phyloP scores from a whole-genome alignment of 2,113 vertebrate genomes.

The Ceyx margarethae region DNA sequence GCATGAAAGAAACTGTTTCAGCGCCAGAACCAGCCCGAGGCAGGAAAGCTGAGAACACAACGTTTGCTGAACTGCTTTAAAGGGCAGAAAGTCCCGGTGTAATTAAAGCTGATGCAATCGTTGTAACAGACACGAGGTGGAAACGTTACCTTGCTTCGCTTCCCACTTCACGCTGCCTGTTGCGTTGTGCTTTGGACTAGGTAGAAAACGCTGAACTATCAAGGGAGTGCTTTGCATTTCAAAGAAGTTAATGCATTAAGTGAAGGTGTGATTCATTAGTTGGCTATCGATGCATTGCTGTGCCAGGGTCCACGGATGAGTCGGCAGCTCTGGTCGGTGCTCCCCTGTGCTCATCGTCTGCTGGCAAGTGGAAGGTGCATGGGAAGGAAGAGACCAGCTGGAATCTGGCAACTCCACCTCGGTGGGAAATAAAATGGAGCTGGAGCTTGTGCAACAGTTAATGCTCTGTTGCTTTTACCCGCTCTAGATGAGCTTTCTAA shows the following conservation, averaged over 20 bases:
- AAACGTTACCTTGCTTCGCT: conserved; percentile 20
- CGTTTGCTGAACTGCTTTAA: background rate
- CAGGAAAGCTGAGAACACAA: background rate
- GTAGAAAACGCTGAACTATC: conserved; percentile 16
- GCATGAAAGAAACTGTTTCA: conserved; percentile 13
- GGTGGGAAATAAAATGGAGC: background rate
- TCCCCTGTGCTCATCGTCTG: background rate
- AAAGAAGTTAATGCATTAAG: conserved; percentile 28
- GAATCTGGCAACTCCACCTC: background rate
- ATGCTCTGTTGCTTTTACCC: background rate
- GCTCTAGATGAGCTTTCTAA: background rate
- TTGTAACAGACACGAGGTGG: conserved; percentile 39
- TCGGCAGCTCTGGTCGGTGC: accelerated
- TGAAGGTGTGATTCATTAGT: background rate
- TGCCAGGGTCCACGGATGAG: background rate
- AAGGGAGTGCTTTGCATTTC: conserved; percentile 36
- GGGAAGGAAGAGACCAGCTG: background rate
- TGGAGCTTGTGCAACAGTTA: background rate
- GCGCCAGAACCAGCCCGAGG: background rate
- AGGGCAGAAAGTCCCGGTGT: conserved; percentile 42
- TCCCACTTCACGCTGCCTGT: background rate
- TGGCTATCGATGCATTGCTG: background rate
- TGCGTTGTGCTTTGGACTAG: conserved; percentile 22
- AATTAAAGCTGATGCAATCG: conserved; percentile 59
- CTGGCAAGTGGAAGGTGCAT: background rate